Evolutionary conservation across 2,888 invertebrate genomes (phyloP), one percentile per base, ranked within the genome.

Genomic region (Thyatira batis): DNA sequence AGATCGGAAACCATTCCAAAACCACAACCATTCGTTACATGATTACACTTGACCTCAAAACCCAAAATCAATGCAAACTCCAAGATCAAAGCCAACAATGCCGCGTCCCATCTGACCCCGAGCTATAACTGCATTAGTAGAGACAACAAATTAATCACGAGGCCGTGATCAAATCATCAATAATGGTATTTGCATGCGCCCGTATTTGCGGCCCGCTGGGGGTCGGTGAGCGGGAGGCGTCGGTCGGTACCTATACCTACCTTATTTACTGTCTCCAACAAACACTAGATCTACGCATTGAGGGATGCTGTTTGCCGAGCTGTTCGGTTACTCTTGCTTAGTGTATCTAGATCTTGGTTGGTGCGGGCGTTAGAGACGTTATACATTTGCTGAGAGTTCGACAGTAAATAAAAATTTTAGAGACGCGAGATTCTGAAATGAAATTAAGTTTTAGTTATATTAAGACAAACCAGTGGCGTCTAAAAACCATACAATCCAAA

Each of bases 101-200:
- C 39, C 17, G 39, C 39, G 17, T 39, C 39, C 39, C 39, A 39
- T 13, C 17, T 17, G 39, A 39, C 39, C 39, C 17, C 17, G 17
- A 39, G 39, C 39, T 39, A 23, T 23, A 45, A 45, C 45, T 23
- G 13, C 20, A 39, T 50, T 39, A 39, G 33, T 10, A 48, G 17
- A 13, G 43, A 27, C 8, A 50, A 27, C 45, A 28, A 45, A 51
- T 51, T 28, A 48, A 48, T 48, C 48, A 48, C 20, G 13, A n/a
- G 23, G 5, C 17, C n/a, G 61, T 52, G 67, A 67, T 69, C 67
- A 55, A 51, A 58, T 64, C 60, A 68, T 69, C 70, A 67, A 57
- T 67, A 65, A 67, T 54, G n/a, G 46, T 60, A 67, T 60, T 58
- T 69, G 57, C 57, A 20, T 4, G 25, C 49, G 52, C 69, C 68